Percentiles rank a stretch among this genome's conserved stretches.
Evolutionary conservation across 2,888 invertebrate genomes (phyloP).

Genomic region (Boloria euphrosyne): DNA sequence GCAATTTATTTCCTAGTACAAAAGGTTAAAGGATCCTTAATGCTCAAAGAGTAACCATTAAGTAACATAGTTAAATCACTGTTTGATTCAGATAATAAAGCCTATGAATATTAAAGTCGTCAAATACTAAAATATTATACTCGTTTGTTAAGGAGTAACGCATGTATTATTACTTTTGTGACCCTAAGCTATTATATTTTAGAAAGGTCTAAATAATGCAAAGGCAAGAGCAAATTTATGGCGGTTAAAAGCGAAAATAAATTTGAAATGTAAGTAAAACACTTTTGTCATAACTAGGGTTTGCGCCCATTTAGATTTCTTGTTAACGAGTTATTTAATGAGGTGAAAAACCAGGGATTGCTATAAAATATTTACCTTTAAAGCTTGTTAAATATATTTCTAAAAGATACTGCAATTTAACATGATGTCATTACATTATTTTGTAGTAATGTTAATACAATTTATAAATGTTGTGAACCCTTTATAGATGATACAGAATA

Average conservation of each 20-base stretch:
- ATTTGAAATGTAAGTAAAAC: constrained; percentile 47
- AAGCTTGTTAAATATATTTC: constrained; percentile 28
- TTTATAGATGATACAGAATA: too few species aligned
- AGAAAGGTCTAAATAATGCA: constrained; percentile 53
- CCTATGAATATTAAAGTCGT: constrained; percentile 57
- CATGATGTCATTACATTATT: constrained; percentile 9
- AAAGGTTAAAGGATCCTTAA: too few species aligned
- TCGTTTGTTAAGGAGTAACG: constrained; percentile 55
- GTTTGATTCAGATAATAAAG: constrained; percentile 57
- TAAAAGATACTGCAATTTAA: constrained; percentile 7
- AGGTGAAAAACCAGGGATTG: constrained; percentile 40
- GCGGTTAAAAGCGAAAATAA: constrained; percentile 48
- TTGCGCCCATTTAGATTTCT: constrained; percentile 43
- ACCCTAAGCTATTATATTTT: constrained; percentile 52
- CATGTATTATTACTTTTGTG: constrained; percentile 53
- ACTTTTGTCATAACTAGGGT: constrained; percentile 44
- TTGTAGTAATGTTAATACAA: too few species aligned
- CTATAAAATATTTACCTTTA: constrained; percentile 35
- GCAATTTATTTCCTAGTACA: too few species aligned
- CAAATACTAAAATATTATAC: constrained; percentile 50
- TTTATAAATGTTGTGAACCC: too few species aligned
- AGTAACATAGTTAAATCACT: constrained; percentile 53
- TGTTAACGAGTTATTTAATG: constrained; percentile 45
- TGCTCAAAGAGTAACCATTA: not conserved
- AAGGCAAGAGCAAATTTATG: constrained; percentile 52